Evolutionary conservation across 2,113 vertebrate genomes (phyloP).

Genomic region (Notiomystis cincta): DNA sequence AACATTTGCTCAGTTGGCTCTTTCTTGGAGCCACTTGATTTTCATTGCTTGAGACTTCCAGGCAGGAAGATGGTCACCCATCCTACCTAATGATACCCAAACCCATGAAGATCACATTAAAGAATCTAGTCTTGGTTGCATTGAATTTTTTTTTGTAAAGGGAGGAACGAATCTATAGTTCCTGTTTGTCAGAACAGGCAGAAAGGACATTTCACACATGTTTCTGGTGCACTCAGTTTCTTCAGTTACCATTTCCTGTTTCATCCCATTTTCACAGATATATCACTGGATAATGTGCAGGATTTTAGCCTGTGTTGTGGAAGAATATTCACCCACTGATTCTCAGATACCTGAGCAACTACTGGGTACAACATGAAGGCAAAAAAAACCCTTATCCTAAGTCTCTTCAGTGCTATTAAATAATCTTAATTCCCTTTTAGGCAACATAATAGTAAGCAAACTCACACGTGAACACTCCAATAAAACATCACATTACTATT

Average conservation of each 20-base stretch:
- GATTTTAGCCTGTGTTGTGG: not conserved
- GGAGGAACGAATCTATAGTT: not conserved
- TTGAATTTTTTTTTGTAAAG: fast-evolving
- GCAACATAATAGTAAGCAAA: not conserved
- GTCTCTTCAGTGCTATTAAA: not conserved
- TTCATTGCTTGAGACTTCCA: not conserved
- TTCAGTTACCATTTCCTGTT: not conserved
- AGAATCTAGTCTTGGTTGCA: not conserved
- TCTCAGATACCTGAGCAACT: not conserved
- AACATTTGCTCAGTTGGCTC: not conserved
- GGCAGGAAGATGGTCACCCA: not conserved
- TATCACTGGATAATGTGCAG: not conserved
- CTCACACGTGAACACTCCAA: not conserved
- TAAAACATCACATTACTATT: not conserved
- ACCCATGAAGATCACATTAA: not conserved
- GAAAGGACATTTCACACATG: not conserved
- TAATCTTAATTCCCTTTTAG: not conserved
- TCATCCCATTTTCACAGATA: not conserved
- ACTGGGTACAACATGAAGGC: not conserved
- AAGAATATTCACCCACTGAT: not conserved
- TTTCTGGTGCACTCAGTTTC: not conserved
- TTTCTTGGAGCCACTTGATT: not conserved
- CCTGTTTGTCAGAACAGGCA: not conserved
- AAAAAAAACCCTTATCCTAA: not conserved
- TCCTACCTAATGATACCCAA: not conserved